Percentiles rank a stretch among this genome's conserved stretches.
Evolutionary conservation across 2,797 vertebrate genomes (phyloP).

Genomic region (Rhincodon typus): DNA sequence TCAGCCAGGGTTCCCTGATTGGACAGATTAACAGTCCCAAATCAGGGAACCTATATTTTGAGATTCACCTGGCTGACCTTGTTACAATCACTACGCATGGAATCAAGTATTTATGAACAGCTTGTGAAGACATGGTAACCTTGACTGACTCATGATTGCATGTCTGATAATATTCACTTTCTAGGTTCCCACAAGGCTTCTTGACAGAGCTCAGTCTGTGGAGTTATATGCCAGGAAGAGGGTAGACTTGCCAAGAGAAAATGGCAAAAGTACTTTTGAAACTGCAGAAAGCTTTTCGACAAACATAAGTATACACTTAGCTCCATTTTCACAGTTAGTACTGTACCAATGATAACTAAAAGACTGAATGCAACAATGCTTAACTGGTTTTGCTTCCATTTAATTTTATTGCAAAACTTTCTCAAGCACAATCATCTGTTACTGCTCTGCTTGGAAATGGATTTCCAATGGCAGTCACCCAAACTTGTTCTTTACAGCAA

Average conservation of each 20-base stretch:
- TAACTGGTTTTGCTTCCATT: not conserved
- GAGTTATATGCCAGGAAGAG: not conserved
- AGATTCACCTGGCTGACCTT: no score
- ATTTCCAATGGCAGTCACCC: not conserved
- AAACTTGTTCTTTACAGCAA: not conserved
- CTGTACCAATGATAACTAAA: not conserved
- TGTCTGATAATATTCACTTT: not conserved
- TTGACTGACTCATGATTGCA: not conserved
- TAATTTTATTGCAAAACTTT: not conserved
- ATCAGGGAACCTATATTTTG: no score
- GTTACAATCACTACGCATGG: not conserved
- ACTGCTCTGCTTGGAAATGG: not conserved
- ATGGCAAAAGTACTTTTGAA: not conserved
- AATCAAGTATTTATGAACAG: not conserved
- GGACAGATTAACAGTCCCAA: no score
- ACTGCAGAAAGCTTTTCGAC: not conserved
- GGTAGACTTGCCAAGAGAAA: not conserved
- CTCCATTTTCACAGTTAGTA: not conserved
- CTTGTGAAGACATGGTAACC: not conserved
- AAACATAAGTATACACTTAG: not conserved
- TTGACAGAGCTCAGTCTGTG: not conserved
- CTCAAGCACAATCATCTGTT: not conserved
- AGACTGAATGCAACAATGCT: not conserved
- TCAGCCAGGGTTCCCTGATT: no score
- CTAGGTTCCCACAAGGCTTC: not conserved